Evolutionary conservation across 2,888 invertebrate species (phyloP).

Genomic region (Pardosa pseudoannulata): DNA sequence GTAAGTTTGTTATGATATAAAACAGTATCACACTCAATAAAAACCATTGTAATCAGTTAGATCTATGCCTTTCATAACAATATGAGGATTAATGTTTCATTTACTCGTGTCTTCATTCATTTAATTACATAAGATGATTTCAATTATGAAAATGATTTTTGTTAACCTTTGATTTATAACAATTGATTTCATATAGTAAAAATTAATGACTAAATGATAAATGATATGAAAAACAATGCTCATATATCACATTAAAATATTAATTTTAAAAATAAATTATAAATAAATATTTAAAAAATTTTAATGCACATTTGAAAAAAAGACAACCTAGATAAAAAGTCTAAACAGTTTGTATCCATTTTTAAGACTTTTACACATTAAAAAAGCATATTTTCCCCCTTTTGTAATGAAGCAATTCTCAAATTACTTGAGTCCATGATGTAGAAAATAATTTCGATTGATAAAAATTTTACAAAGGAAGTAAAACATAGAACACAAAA

Average conservation of each 20-base stretch:
- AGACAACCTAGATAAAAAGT: slow-evolving; percentile 6
- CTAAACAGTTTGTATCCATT: not conserved
- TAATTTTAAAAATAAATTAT: not conserved
- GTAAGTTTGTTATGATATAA: too few relatives aligned
- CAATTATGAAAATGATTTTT: not conserved
- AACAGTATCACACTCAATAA: not conserved
- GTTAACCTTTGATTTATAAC: not conserved
- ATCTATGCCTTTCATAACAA: not conserved
- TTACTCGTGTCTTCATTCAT: not conserved
- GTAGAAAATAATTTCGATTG: not conserved
- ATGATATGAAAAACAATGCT: slow-evolving; percentile 13
- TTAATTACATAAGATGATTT: not conserved
- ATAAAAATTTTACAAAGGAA: slow-evolving; percentile 5
- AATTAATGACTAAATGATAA: slow-evolving; percentile 9
- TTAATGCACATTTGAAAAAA: slow-evolving; percentile 1
- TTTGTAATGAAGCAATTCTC: not conserved
- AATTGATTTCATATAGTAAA: not conserved
- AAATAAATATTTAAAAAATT: slow-evolving; percentile 16
- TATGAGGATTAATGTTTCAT: not conserved
- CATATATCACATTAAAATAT: slow-evolving; percentile 1
- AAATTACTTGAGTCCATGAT: not conserved
- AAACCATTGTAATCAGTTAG: slow-evolving; percentile 12
- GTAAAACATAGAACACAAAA: slow-evolving; percentile 42
- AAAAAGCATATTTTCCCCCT: not conserved
- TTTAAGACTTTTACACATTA: not conserved